Evolutionary conservation across 2,888 invertebrate genomes (phyloP).

Genomic region (Alentia gelatinosa): DNA sequence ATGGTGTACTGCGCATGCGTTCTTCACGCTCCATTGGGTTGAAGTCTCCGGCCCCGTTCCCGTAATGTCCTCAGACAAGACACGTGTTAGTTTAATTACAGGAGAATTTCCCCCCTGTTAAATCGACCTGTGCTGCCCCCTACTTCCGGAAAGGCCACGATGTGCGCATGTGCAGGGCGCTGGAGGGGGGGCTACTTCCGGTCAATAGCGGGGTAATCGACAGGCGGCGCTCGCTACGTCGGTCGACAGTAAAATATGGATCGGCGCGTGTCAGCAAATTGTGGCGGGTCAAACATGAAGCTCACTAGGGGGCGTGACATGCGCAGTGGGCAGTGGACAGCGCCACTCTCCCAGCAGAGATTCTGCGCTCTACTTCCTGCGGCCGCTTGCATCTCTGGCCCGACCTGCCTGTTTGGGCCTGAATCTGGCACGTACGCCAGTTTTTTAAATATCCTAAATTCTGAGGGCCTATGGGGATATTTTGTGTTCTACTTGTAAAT

Average conservation of each 20-base stretch:
- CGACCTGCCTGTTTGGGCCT: no score
- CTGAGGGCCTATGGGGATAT: no score
- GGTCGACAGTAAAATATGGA: constrained; percentile 1
- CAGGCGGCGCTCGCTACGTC: not conserved
- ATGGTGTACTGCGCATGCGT: not conserved
- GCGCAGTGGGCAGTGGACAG: no score
- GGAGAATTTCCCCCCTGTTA: not conserved
- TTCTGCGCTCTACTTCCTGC: no score
- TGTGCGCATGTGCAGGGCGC: not conserved
- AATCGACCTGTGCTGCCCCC: not conserved
- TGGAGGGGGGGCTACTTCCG: not conserved
- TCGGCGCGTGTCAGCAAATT: not conserved
- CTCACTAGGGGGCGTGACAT: not conserved
- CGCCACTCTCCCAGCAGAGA: no score
- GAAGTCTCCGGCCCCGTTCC: not conserved
- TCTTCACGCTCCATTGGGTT: not conserved
- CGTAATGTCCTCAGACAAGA: not conserved
- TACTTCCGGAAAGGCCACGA: not conserved
- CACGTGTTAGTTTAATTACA: constrained; percentile 37
- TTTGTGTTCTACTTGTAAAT: no score
- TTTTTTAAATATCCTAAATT: no score
- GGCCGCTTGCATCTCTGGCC: no score
- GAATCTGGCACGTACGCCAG: no score
- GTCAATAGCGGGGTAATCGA: constrained; percentile 28
- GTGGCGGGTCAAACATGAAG: constrained; percentile 35